Conservation (phyloP, 2,888 invertebrate genomes). For the Rotaria socialis region DNA sequence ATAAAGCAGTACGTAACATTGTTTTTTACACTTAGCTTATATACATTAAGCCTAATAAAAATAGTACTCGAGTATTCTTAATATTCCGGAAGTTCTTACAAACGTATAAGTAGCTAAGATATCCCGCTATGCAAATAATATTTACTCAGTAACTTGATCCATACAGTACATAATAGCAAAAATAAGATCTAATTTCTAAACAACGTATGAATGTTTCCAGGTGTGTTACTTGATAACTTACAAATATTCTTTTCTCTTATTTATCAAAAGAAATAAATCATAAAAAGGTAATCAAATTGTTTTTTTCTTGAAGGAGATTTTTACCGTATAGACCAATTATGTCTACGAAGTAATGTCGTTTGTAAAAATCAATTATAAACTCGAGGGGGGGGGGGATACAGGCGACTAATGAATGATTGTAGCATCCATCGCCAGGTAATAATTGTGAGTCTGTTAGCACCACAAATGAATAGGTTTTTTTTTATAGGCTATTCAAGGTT, state of each 20-base stretch:
- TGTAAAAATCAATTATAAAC: neutral
- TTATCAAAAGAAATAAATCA: neutral
- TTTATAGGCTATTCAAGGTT: too few species aligned
- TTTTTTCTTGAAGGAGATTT: too few species aligned
- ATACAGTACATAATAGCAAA: neutral
- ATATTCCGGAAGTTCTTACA: neutral
- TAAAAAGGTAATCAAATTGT: too few species aligned
- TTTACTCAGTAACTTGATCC: neutral
- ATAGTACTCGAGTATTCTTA: neutral
- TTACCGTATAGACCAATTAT: neutral
- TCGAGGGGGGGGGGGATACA: neutral
- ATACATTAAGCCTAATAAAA: neutral
- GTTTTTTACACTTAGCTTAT: neutral
- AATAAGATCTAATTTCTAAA: neutral
- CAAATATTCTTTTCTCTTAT: neutral
- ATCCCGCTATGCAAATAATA: neutral
- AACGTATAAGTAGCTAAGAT: neutral
- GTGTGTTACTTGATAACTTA: neutral
- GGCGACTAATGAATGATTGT: too few species aligned
- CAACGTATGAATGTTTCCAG: neutral
- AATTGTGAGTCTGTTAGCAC: too few species aligned
- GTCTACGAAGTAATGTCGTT: neutral
- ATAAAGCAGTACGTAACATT: neutral
- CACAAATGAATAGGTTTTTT: too few species aligned
- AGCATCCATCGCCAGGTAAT: too few species aligned